These are phyloP conservation scores for Nothura maculosa DNA, from an alignment of 2,797 vertebrate species.

Conservation along the genomic window DNA sequence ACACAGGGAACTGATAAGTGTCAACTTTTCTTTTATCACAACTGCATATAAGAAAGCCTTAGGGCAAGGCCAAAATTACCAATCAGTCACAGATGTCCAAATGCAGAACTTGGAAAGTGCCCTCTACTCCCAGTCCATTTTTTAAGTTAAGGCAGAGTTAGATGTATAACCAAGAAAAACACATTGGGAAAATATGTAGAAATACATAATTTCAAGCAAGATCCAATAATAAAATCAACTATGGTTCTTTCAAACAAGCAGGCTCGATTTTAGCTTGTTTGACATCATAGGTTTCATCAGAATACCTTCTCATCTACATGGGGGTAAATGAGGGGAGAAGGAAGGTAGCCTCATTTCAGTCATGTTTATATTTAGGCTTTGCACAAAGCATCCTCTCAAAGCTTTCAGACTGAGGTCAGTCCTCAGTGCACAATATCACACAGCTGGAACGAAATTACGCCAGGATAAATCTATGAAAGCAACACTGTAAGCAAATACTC, in stretches of 20 bases:
- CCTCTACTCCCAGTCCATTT: not conserved
- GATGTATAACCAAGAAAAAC: conserved; percentile 15
- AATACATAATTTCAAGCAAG: not conserved
- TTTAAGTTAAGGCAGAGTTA: conserved; percentile 31
- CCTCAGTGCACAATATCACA: conserved; percentile 25
- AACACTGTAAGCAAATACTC: not conserved
- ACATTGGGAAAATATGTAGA: conserved; percentile 38
- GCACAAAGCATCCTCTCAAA: conserved; percentile 52
- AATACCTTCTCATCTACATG: not conserved
- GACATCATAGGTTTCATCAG: not conserved
- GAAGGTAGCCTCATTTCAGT: conserved; percentile 6
- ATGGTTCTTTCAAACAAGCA: not conserved
- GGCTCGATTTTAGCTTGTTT: not conserved
- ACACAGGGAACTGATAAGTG: not conserved
- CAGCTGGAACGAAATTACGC: conserved; percentile 52
- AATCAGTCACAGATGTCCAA: not conserved
- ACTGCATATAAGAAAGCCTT: not conserved
- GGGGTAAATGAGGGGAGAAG: not conserved
- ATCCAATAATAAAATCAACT: not conserved
- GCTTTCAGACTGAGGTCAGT: conserved; percentile 40
- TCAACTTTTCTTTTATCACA: not conserved
- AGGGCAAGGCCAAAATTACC: not conserved
- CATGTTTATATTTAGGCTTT: conserved; percentile 37
- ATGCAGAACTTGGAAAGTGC: conserved; percentile 32
- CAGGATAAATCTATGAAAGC: conserved; percentile 48